phyloP scores from a whole-genome alignment of 2,113 vertebrate species.

The Columba livia region DNA sequence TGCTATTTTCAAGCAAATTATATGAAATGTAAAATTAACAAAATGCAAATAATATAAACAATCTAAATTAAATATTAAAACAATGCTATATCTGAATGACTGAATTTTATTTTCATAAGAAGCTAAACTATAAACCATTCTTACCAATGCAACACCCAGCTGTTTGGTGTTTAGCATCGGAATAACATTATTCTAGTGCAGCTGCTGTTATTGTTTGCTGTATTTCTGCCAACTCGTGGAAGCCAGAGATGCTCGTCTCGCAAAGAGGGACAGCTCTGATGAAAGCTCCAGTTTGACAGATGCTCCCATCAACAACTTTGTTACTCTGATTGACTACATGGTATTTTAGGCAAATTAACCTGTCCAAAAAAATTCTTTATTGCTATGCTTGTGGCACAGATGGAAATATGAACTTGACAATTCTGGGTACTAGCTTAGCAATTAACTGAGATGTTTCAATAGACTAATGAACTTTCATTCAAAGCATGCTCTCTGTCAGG shows the following conservation, averaged over 20 bases:
- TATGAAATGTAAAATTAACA: conserved; percentile 69
- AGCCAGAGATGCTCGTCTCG: conserved; percentile 45
- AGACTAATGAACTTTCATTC: conserved; percentile 74
- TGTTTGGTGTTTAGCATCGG: conserved; percentile 32
- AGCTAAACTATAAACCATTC: conserved; percentile 15
- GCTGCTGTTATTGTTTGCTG: conserved; percentile 62
- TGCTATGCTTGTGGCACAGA: conserved; percentile 64
- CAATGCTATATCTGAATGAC: conserved; percentile 48
- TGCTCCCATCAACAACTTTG: conserved; percentile 68
- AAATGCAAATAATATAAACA: conserved; percentile 63
- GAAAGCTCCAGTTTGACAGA: conserved; percentile 67
- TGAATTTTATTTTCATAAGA: conserved; percentile 57
- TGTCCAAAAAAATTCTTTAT: conserved; percentile 72
- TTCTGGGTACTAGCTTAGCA: conserved; percentile 65
- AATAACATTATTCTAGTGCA: conserved; percentile 51
- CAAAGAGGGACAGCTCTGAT: conserved; percentile 46
- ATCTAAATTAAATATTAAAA: conserved; percentile 60
- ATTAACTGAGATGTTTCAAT: conserved; percentile 72
- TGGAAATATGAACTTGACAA: conserved; percentile 73
- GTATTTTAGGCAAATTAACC: conserved; percentile 80
- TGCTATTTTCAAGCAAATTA: conserved; percentile 56
- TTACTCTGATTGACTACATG: conserved; percentile 70
- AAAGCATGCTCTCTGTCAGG: conserved; percentile 62
- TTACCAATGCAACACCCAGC: conserved; percentile 56
- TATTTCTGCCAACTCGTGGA: conserved; percentile 49